Evolutionary conservation across 2,113 vertebrate species (phyloP), one percentile per base, ranked within the genome.

Genomic region (Crypturellus undulatus): DNA sequence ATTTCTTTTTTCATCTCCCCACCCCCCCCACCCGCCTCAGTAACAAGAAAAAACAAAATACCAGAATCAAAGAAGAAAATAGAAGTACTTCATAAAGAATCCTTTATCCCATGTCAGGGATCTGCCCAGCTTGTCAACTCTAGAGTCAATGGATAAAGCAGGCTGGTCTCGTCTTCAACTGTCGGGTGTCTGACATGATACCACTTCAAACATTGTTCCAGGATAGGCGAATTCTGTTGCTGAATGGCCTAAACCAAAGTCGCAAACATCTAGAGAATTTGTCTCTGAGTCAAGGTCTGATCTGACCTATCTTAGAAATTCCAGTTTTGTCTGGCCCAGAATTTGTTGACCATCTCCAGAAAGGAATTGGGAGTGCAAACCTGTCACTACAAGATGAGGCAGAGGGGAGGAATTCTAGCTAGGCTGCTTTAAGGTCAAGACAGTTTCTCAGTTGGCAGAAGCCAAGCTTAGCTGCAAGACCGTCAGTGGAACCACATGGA

Each of bases 311-410:
- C 75, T 75, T 82, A 89, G 87, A 93, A 94, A 89, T 81, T 92
- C 70, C 70, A 93, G 67, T 65, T 94, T 91, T 87, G 54, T 81
- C 94, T 94, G 75, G 84, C 84, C 69, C 58, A 81, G 77, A 86
- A 84, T 70, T 84, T 87, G 43, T 14, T 86, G 60, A 73, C 80
- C 38, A 92, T 81, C 89, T 68, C 56, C 77, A 89, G 47, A 84
- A 84, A 84, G 73, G 89, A 95, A 96, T 92, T 43, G 62, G n/a
- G 58, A 95, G 52, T 84, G 65, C 73, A 95, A 94, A 87, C 15
- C 62, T 86, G 72, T 79, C 92, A 81, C 93, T 42, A 13, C 43
- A 94, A 87, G 77, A 76, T 47, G 40, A 32, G 22, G 52, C 6
- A 58, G 14, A 93, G 38, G 54, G 75, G 43, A 89, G 18, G 63